Evolutionary conservation across 2,797 vertebrate species (phyloP).

Genomic region (Coregonus sp.): DNA sequence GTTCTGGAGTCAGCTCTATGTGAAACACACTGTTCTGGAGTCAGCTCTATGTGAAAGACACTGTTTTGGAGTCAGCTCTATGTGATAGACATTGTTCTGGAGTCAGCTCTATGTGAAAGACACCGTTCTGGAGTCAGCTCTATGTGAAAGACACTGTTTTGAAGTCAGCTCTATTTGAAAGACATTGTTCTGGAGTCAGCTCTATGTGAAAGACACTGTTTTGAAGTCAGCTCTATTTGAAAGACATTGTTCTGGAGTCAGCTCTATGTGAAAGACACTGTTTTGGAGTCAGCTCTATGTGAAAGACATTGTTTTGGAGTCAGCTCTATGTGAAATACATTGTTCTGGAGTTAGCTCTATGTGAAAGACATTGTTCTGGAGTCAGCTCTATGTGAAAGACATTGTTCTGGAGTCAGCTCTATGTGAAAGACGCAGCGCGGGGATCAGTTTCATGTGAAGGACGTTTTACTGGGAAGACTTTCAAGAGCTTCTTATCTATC

Average conservation of each 20-base stretch:
- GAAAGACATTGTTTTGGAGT: no score
- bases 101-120: not conserved
- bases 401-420: not conserved
- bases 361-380: no score
- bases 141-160: no score
- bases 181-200: not conserved
- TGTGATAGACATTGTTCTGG: not conserved
- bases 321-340: no score
- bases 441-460: not conserved
- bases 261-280: no score
- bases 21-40: no score
- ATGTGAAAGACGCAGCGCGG: not conserved
- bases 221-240: no score
- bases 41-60: not conserved
- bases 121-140: not conserved
- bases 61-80: not conserved
- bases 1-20: not conserved
- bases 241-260: no score
- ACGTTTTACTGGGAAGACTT: not conserved
- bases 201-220: no score
- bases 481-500: conserved; percentile 5
- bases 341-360: no score
- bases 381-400: no score
- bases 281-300: no score
- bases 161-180: not conserved